Base-by-base conservation (phyloP, 2,113 vertebrate genomes). In the Petromus typicus region DNA sequence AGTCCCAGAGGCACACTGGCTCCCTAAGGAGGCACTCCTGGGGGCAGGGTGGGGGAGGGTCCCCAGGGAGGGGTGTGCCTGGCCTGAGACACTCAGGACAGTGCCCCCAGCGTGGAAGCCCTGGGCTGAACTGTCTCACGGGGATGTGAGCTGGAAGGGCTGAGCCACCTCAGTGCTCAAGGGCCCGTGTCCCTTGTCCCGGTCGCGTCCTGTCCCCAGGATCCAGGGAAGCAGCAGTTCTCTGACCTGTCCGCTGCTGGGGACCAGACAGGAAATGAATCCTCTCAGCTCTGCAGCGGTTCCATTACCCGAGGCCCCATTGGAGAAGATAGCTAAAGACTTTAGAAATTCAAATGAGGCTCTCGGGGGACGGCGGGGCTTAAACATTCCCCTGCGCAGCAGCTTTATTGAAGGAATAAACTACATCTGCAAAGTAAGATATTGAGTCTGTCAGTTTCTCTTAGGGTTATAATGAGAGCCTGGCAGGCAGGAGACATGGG, bases 361-460 rank as follows among this genome's bases (percentile, higher is more conserved):
- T 98, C 97, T 97, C 96, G 0, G 75, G 97, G 97, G 97, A 98
- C 89, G 97, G 84, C 84, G 0, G 92, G 93, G 94, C 96, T 98
- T 98, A 98, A 97, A 97, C 97, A 97, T 97, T 97, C 97, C 97
- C 97, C 84, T 93, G 96, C 89, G 96, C 96, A 94, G 96, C 93
- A 86, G 97, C 96, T 97, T 98, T 98, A 98, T 98, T 97, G 97
- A 97, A 98, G 97, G 97, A 98, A 97, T 98, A 98, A 98, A 98
- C 97, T 98, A 97, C 97, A 98, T 98, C 97, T 98, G 97, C 97
- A 97, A 97, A 98, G 96, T 98, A 97, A 98, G 97, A 98, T 97
- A 98, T 97, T 97, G 97, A 97, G 96, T 95, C 97, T 98, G 97
- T 98, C 97, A 98, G 97, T 97, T 97, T 98, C 97, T 97, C 97